Evolutionary conservation across 2,888 invertebrate genomes (phyloP).

Genomic region (Gastracanthus pulcherrimus): DNA sequence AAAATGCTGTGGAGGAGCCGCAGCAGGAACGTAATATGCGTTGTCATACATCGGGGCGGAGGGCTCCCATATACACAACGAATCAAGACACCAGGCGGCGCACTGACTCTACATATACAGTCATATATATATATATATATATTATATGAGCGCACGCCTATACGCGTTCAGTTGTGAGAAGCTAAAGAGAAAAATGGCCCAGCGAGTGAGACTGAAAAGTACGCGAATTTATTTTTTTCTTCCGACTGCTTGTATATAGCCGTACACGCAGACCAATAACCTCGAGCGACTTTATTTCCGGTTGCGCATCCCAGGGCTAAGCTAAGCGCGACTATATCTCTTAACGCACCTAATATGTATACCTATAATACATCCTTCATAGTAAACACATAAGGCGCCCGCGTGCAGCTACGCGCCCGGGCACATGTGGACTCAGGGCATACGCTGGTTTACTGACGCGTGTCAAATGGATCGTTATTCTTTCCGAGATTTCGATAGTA

Average conservation of each 20-base stretch:
- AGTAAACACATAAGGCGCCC: neutral
- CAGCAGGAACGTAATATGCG: neutral
- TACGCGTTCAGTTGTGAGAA: neutral
- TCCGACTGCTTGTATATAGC: neutral
- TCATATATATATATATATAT: too few relatives aligned
- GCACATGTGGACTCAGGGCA: too few relatives aligned
- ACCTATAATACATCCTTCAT: neutral
- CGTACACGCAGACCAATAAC: slow-evolving; percentile 11
- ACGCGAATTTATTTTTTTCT: slow-evolving; percentile 9
- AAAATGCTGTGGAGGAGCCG: neutral
- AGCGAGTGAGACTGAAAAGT: slow-evolving; percentile 12
- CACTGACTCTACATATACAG: too few relatives aligned
- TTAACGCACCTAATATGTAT: neutral
- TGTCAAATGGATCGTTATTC: neutral
- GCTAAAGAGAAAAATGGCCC: slow-evolving; percentile 22
- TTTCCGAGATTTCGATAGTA: neutral
- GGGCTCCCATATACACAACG: too few relatives aligned
- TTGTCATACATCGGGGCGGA: neutral
- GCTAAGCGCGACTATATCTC: slow-evolving; percentile 15
- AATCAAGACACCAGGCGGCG: too few relatives aligned
- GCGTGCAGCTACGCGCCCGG: neutral
- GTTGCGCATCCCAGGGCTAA: neutral
- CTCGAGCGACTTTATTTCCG: slow-evolving; percentile 37
- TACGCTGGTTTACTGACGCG: neutral
- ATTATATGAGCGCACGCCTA: neutral